These are phyloP conservation scores for Rhagophthalmus giganteus DNA, from an alignment of 2,888 invertebrate genomes.

Conservation along the genomic window DNA sequence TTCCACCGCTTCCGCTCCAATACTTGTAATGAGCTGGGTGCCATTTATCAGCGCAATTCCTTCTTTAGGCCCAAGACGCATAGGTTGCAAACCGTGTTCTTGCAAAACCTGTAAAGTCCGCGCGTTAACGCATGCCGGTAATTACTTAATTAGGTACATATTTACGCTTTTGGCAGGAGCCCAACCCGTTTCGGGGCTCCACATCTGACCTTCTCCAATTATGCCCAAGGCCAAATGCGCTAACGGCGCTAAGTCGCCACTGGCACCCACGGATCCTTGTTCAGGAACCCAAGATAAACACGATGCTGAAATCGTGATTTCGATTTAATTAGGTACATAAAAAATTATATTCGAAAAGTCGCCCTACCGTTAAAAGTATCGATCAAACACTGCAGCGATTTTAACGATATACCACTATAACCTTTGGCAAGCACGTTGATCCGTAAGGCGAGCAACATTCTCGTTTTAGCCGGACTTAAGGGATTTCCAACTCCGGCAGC, in stretches of 20 bases:
- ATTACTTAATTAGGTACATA: background rate
- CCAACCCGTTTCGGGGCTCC: slow-evolving; percentile 67
- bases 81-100: slow-evolving; percentile 60
- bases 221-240: slow-evolving; percentile 67
- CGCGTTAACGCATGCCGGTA: background rate
- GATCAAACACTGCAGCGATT: too few relatives aligned
- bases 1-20: slow-evolving; percentile 67
- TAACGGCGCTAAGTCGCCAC: slow-evolving; percentile 68
- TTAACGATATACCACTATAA: too few relatives aligned
- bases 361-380: too few relatives aligned
- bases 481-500: too few relatives aligned
- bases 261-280: slow-evolving; percentile 70
- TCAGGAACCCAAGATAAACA: slow-evolving; percentile 69
- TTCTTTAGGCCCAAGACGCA: slow-evolving; percentile 65
- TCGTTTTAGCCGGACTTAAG: too few relatives aligned
- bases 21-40: slow-evolving; percentile 67
- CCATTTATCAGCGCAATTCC: slow-evolving; percentile 69
- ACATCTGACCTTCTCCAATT: slow-evolving; percentile 70
- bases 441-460: too few relatives aligned
- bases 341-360: too few relatives aligned
- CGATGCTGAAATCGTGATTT: slow-evolving; percentile 55
- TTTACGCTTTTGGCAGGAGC: slow-evolving; percentile 60
- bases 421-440: too few relatives aligned
- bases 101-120: slow-evolving; percentile 53
- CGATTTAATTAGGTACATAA: too few relatives aligned